Percentiles rank a stretch among this genome's conserved stretches.
Conservation (phyloP, 2,797 vertebrate species). For the Cirrhinus molitorella region DNA sequence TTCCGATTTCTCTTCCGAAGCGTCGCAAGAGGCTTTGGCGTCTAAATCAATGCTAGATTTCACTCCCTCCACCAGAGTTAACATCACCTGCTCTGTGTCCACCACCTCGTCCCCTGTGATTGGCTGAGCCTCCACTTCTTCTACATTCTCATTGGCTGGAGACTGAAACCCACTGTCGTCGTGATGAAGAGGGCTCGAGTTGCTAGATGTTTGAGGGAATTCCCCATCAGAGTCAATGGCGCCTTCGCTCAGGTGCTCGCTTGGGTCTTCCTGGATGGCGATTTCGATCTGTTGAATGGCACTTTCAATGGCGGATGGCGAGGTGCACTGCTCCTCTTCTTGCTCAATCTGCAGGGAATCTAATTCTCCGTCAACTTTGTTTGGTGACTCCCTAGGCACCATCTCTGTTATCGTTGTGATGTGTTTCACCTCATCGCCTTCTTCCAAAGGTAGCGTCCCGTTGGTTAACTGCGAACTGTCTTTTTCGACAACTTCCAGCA, state of each 20-base stretch:
- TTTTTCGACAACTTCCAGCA: constrained; percentile 68
- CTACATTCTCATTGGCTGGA: constrained; percentile 55
- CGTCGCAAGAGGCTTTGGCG: background rate
- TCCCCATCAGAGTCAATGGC: constrained; percentile 53
- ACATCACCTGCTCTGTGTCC: constrained; percentile 66
- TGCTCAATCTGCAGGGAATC: constrained; percentile 24
- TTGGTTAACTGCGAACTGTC: constrained; percentile 47
- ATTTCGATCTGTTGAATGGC: constrained; percentile 67
- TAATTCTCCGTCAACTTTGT: constrained; percentile 37
- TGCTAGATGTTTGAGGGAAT: constrained; percentile 13
- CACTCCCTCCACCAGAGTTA: constrained; percentile 62
- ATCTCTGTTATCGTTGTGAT: constrained; percentile 64
- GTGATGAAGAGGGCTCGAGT: constrained; percentile 51
- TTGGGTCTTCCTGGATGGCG: constrained; percentile 63
- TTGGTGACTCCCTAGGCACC: constrained; percentile 57
- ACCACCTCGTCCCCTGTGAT: constrained; percentile 59
- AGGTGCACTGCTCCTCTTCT: constrained; percentile 54
- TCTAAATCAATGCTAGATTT: constrained; percentile 52
- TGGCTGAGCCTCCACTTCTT: constrained; percentile 51
- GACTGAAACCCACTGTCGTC: constrained; percentile 73
- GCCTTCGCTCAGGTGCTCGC: constrained; percentile 40
- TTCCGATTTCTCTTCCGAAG: constrained; percentile 64
- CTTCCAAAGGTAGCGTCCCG: constrained; percentile 67
- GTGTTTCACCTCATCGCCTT: constrained; percentile 64
- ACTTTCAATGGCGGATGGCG: constrained; percentile 49